Base-by-base conservation (phyloP, 2,888 invertebrate species). In the Xylophagus ater region DNA sequence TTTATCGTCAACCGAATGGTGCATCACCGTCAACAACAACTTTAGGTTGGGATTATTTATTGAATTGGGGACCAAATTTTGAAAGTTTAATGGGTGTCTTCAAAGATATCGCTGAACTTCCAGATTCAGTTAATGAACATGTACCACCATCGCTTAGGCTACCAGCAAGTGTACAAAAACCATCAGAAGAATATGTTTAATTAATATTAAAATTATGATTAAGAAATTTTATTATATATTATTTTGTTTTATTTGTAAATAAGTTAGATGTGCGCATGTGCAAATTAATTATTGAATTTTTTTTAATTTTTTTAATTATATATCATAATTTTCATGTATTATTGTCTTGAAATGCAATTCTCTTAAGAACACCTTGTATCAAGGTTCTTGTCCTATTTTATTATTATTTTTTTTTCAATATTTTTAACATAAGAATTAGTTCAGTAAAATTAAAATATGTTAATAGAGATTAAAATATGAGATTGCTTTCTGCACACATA, bases 21-120 rank as follows among this genome's bases (percentile, higher is more conserved):
- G 66, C 67, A 5, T 83, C 85, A 1, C 81, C 86, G 1, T 78
- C 82, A 2, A 72, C 78, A 4, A 80, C 82, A 3, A 81, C 86
- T 4, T 71, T 93, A 32, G 87, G 90, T 38, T 93, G 92, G 89
- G 92, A 94, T 58, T 90, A 92, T 59, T 68, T 93, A 48, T 73
- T 94, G 41, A 93, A 93, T 65, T 94, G 93, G 92, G 92, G 93
- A 7, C 89, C 92, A 14, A 93, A 90, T 66, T 94, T 92, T 64
- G 89, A 93, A 64, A 90, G 86, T 60, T 74, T 94, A 58, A 89
- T 90, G 47, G 92, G 93, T 18, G 94, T 94, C 34, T 94, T 93
- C 58, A 90, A 88, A 68, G 94, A 94, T 66, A 93, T 94, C 54
- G 93, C 92, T 31, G 89, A 92, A 66, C 67, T 94, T 51, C 93